phyloP scores from a whole-genome alignment of 2,113 vertebrate species.

The Neodontobutis hainanensis region DNA sequence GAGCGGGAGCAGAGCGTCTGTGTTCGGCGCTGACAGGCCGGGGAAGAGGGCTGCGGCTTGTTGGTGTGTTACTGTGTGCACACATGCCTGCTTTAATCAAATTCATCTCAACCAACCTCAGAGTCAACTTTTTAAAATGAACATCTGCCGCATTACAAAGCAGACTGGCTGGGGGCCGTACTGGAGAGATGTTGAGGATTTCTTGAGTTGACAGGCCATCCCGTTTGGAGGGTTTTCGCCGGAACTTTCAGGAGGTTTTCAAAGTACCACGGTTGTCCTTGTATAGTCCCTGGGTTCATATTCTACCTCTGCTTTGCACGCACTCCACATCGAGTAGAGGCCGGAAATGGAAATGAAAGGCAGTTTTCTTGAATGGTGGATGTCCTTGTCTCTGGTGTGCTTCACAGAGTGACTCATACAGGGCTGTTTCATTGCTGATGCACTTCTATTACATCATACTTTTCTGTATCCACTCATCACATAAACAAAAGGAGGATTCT shows the following conservation, averaged over 20 bases:
- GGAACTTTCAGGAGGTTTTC: constrained; percentile 21
- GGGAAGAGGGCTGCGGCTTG: constrained; percentile 9
- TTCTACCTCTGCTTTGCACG: neutral
- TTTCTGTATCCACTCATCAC: too few species aligned
- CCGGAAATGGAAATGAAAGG: neutral
- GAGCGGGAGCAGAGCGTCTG: constrained; percentile 42
- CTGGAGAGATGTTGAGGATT: constrained; percentile 20
- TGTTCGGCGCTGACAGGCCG: constrained; percentile 34
- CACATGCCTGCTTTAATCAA: constrained; percentile 28
- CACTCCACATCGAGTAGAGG: neutral
- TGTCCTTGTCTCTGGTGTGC: constrained; percentile 7
- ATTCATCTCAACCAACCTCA: constrained; percentile 20
- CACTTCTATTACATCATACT: neutral
- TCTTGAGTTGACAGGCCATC: constrained; percentile 31
- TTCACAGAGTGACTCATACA: neutral
- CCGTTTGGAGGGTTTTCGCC: constrained; percentile 5
- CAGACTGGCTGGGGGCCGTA: constrained; percentile 27
- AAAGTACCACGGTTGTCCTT: constrained; percentile 16
- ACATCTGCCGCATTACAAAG: constrained; percentile 42
- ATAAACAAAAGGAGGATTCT: too few species aligned
- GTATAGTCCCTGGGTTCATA: neutral
- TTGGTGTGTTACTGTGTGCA: constrained; percentile 22
- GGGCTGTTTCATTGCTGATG: neutral
- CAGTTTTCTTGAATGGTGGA: neutral
- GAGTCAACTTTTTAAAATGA: constrained; percentile 29